Base-by-base conservation (phyloP, 2,797 vertebrate genomes). In the Adrianichthys oophorus region DNA sequence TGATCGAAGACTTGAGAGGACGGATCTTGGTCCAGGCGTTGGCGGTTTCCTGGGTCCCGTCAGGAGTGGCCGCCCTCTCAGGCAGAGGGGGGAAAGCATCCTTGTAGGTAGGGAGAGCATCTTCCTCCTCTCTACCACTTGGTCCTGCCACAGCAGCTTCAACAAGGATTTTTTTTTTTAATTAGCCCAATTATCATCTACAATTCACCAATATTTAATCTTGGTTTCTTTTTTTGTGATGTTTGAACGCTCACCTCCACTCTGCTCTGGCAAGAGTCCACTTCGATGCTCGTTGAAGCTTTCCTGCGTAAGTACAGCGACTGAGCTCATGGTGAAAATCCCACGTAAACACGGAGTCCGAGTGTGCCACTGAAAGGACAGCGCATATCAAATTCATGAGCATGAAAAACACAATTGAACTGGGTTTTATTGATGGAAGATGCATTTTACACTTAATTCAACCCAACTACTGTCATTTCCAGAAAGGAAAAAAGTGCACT, bases 231-330 rank as follows among this genome's bases (percentile, higher is more conserved):
- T 29, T 29, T 29, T 29, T 7, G 26, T 1, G 5, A 44, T 16
- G 21, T n/a, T 1, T 2, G 41, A 41, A 53, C 2, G 78, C 80
- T 86, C 47, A 87, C 76, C 78, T 56, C 76, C 94, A 74, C 77
- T 91, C 70, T 98, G 93, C 81, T 97, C 96, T 52, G 94, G 93
- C 87, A 94, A 69, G 85, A 99, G 95, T 83, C 97, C 97, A 72
- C 95, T 97, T 86, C 97, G 95, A 90, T 98, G 98, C 90, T 99
- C 98, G 71, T 97, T 98, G 79, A 99, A 99, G 93, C 95, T 97
- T 95, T 99, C 97, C 88, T 98, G 97, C 89, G 98, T 98, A 94
- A 99, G 92, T 94, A 99, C 97, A 90, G 98, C 97, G 88, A 99
- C 96, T 73, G 97, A 99, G 94, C 98, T 99, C 97, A 98, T 99